Conservation (phyloP, 1,140 invertebrate genomes). For the Chrysomallon squamiferum region DNA sequence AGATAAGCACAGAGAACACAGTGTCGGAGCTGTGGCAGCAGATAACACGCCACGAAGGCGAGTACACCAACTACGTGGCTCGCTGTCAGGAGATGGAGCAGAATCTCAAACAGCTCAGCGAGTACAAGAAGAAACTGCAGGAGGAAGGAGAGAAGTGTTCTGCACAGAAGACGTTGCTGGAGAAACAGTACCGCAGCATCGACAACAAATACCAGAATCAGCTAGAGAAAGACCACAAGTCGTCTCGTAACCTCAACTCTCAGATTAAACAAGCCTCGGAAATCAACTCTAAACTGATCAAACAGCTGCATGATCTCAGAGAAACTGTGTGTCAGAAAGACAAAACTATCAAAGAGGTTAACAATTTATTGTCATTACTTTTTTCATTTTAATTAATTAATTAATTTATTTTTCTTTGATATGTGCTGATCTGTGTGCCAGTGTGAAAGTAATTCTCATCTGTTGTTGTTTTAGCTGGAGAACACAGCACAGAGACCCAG, state of each 20-base stretch:
- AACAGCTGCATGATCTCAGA: neutral
- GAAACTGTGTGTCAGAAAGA: neutral
- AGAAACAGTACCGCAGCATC: neutral
- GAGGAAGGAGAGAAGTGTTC: constrained; percentile 8
- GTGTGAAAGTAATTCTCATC: too few species aligned
- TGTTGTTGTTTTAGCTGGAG: too few species aligned
- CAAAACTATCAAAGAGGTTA: neutral
- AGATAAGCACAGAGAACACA: neutral
- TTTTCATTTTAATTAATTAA: too few species aligned
- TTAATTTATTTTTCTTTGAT: too few species aligned
- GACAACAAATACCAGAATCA: neutral
- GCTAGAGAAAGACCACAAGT: neutral
- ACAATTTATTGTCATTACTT: too few species aligned
- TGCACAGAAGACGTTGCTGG: neutral
- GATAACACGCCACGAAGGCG: neutral
- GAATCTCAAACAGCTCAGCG: constrained; percentile 1
- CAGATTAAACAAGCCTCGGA: constrained; percentile 2
- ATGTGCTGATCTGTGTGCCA: neutral
- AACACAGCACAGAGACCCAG: too few species aligned
- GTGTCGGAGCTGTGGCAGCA: neutral
- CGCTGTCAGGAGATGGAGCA: constrained; percentile 17
- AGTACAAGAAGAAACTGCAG: constrained; percentile 9
- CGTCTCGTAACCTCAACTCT: neutral
- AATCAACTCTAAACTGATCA: constrained; percentile 9
- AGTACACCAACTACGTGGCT: constrained; percentile 8